Conservation (phyloP, 2,113 vertebrate genomes). For the Pachyramphus minor region DNA sequence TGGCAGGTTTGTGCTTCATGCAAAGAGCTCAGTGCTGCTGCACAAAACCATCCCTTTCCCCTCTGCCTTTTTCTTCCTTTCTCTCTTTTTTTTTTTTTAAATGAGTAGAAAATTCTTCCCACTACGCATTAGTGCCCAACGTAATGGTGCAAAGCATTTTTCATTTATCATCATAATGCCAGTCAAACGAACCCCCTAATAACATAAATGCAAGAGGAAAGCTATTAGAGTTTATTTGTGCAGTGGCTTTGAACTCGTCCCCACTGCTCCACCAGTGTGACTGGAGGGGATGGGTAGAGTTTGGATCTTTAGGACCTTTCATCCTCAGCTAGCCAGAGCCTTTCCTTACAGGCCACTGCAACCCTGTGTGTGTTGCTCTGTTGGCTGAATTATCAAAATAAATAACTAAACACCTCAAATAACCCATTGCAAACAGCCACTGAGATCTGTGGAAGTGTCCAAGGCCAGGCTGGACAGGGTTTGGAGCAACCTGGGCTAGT, state of each 20-base stretch:
- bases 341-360: background rate
- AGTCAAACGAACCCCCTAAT: constrained; percentile 73
- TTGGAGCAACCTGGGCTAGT: background rate
- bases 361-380: fast-evolving
- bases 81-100: background rate
- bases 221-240: constrained; percentile 72
- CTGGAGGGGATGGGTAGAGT: background rate
- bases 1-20: background rate
- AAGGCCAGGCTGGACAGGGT: background rate
- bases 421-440: background rate
- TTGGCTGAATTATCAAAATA: background rate
- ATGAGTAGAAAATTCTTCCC: constrained; percentile 58
- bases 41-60: background rate
- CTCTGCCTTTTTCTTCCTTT: background rate
- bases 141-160: constrained; percentile 75
- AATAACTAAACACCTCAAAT: background rate
- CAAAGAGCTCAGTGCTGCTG: background rate
- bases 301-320: background rate
- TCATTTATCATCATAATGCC: constrained; percentile 77
- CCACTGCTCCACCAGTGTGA: background rate
- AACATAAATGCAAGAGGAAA: constrained; percentile 67
- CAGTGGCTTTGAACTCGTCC: constrained; percentile 59
- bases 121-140: constrained; percentile 65
- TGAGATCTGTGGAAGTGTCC: background rate
- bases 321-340: background rate